Percentiles rank a stretch among this genome's conserved stretches.
These are phyloP conservation scores for Trachemys scripta DNA, from an alignment of 2,113 vertebrate species.

Conservation along the genomic window DNA sequence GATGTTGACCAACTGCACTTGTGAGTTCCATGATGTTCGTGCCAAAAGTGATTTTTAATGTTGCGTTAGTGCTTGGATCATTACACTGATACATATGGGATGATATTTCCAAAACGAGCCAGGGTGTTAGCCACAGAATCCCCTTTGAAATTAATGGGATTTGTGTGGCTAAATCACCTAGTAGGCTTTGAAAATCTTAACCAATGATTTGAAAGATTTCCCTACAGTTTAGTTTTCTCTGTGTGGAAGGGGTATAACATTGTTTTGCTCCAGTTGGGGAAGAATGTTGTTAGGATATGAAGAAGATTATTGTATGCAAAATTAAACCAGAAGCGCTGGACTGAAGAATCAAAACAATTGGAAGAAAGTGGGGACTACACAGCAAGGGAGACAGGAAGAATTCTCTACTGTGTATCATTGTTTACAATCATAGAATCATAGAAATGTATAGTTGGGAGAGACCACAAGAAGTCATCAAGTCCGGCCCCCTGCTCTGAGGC, in stretches of 20 bases:
- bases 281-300: neutral
- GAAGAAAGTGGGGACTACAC: neutral
- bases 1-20: neutral
- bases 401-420: neutral
- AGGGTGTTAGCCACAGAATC: neutral
- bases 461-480: neutral
- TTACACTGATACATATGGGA: neutral
- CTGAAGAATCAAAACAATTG: neutral
- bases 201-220: neutral
- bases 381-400: neutral
- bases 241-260: neutral
- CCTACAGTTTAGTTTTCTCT: conserved; percentile 9
- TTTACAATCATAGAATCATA: neutral
- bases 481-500: too few species aligned
- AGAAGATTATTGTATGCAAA: neutral
- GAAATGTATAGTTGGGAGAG: neutral
- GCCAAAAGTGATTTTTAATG: neutral
- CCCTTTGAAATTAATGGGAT: conserved; percentile 34
- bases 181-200: neutral
- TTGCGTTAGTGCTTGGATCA: neutral
- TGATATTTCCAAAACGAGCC: neutral
- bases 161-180: neutral
- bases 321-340: neutral
- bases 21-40: neutral
- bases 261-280: conserved; percentile 11